Percentiles rank a stretch among this genome's conserved stretches.
These are phyloP conservation scores for Pseudoatta argentina DNA, from an alignment of 1,140 invertebrate species.

Conservation along the genomic window DNA sequence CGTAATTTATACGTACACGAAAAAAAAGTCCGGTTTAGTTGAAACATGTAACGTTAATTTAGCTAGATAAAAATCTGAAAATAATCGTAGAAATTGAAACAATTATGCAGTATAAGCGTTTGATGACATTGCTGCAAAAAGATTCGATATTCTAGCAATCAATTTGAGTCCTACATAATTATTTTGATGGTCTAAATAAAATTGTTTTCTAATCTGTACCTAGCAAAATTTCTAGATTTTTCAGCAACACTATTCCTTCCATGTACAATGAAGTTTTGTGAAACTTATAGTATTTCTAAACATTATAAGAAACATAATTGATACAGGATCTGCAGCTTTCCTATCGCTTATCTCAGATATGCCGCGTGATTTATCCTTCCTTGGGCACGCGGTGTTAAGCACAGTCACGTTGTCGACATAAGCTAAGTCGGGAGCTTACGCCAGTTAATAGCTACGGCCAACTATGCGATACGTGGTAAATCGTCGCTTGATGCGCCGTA, in stretches of 20 bases:
- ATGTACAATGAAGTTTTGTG: background rate
- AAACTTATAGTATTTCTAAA: background rate
- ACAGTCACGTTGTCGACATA: conserved; percentile 63
- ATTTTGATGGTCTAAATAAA: no score
- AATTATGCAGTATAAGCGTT: no score
- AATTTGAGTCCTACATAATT: no score
- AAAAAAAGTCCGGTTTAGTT: no score
- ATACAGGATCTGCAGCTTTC: background rate
- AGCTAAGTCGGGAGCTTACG: conserved; percentile 59
- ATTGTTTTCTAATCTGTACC: no score
- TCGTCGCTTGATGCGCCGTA: conserved; percentile 72
- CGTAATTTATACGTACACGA: background rate
- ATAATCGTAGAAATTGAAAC: no score
- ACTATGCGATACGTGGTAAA: conserved; percentile 76
- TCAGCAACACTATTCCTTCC: no score
- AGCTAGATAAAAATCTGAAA: no score
- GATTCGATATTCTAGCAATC: no score
- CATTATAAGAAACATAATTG: conserved; percentile 5
- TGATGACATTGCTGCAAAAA: no score
- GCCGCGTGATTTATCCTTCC: conserved; percentile 49
- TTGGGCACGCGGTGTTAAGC: conserved; percentile 47
- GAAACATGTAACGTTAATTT: no score
- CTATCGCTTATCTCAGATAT: conserved; percentile 43
- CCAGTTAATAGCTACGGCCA: conserved; percentile 64
- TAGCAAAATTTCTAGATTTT: no score